Percentiles rank a stretch among this genome's conserved stretches.
These are phyloP conservation scores for Salvelinus sp. DNA, from an alignment of 2,113 vertebrate genomes.

Conservation along the genomic window DNA sequence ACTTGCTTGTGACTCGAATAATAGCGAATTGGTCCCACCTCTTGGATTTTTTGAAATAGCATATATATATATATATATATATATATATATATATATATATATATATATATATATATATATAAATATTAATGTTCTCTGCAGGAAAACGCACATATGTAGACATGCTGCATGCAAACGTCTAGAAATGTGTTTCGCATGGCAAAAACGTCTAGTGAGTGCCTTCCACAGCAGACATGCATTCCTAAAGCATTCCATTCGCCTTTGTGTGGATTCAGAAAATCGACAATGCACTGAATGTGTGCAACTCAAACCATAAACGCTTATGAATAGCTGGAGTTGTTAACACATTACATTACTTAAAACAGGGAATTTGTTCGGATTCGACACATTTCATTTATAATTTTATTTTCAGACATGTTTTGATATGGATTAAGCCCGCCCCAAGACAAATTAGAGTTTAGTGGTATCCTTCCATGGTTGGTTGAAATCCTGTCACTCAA, in stretches of 20 bases:
- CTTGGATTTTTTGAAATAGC: no score
- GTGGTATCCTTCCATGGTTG: slow-evolving; percentile 36
- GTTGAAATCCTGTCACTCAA: slow-evolving; percentile 55
- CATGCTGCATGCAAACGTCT: no score
- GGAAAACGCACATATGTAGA: no score
- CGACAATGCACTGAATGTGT: neutral
- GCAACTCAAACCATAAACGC: neutral
- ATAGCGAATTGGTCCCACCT: no score
- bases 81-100: no score
- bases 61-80: no score
- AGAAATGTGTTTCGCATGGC: no score
- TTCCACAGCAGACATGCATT: no score
- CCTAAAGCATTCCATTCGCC: neutral
- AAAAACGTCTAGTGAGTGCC: neutral
- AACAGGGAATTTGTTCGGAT: neutral
- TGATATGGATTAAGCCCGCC: slow-evolving; percentile 61
- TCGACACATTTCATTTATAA: neutral
- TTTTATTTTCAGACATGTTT: slow-evolving; percentile 69
- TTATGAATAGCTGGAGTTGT: neutral
- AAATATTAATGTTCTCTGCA: no score
- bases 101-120: no score
- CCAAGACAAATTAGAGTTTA: slow-evolving; percentile 4
- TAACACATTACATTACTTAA: neutral
- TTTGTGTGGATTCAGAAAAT: neutral
- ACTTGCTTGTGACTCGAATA: no score